phyloP scores from a whole-genome alignment of 2,113 vertebrate genomes.

The Melanerpes aurifrons region DNA sequence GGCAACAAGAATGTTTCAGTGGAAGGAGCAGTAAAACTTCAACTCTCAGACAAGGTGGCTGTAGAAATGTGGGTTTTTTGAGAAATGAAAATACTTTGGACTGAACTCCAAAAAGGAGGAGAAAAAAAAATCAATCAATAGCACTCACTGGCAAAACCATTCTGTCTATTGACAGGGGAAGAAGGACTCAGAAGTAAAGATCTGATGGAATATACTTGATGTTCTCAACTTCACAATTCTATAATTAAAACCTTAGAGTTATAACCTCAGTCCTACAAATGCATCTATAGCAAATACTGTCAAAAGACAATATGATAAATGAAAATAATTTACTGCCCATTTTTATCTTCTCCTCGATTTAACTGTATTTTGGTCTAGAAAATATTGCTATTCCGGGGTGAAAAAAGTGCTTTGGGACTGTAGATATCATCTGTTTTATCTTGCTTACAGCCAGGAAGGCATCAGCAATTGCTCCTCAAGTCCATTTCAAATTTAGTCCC shows the following conservation, averaged over 20 bases:
- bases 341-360: background rate
- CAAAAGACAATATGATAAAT: background rate
- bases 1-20: background rate
- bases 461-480: background rate
- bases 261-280: background rate
- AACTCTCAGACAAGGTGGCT: background rate
- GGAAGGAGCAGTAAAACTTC: background rate
- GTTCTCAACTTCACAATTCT: background rate
- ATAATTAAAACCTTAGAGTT: conserved; percentile 22
- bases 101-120: background rate
- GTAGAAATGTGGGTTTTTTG: background rate
- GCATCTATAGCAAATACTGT: background rate
- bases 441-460: background rate
- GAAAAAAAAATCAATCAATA: conserved; percentile 3
- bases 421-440: background rate
- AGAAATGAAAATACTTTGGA: background rate
- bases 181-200: background rate
- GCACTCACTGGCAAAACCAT: background rate
- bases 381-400: background rate
- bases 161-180: background rate
- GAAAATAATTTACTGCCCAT: background rate
- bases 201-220: background rate
- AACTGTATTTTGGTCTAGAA: background rate
- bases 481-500: background rate
- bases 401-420: background rate